Evolutionary conservation across 35 echinoderm and acorn worm genomes (phyloP), one percentile per base, ranked within the genome.

Genomic region (Lytechinus pictus): DNA sequence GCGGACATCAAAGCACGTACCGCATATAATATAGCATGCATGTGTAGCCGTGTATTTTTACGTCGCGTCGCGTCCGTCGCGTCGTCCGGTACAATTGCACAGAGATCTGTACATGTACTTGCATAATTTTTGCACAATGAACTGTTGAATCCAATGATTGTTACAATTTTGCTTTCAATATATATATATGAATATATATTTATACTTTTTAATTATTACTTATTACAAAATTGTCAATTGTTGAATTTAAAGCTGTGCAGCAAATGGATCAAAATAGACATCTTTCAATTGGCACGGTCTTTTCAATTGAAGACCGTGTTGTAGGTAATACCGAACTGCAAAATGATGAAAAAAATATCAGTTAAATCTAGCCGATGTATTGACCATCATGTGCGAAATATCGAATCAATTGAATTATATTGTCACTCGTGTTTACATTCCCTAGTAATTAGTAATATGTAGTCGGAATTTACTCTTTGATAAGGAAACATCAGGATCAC

Each of bases 221-320:
- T 0, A 19, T 7, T 5, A 79, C 21, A 0, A 79, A 24, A 79
- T 44, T 44, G 33, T 44, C 33, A 44, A 44, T 44, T 44, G 0
- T 44, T 44, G 0, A 79, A 79, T 79, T 71, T 79, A 16, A 24
- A 79, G 6, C 2, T n/a, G 19, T 79, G n/a, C 66, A 60, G 57
- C n/a, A 79, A 79, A 7, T 24, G 7, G 19, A 79, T 79, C 66
- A 79, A 79, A 79, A 79, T 79, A 24, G 66, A 24, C 66, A 79
- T 24, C 66, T 8, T 19, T 6, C n/a, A 0, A n/a, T 5, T 44
- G 33, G n/a, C 66, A 79, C 66, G 66, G 14, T 24, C 66, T 90
- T 90, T 90, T 90, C 24, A 29, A 4, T 28, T 90, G 88, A 90
- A 90, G 88, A 51, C 88, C 88, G 88, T 90, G 27, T 14, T 79